Evolutionary conservation across 1,140 invertebrate genomes (phyloP).

Genomic region (Platyura marginata): DNA sequence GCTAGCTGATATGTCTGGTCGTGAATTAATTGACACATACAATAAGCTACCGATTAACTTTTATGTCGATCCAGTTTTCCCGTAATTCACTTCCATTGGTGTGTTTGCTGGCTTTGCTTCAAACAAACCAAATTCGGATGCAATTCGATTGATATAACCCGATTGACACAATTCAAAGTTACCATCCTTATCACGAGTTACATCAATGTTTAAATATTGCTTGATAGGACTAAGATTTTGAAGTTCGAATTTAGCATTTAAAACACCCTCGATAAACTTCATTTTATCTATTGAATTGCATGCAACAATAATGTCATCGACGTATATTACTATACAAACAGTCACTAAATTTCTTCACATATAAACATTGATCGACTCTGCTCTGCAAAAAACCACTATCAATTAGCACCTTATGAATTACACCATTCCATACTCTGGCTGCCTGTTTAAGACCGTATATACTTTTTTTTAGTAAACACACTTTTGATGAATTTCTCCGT

Average conservation of each 20-base stretch:
- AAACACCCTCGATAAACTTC: not conserved
- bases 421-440: slow-evolving; percentile 22
- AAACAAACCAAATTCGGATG: not conserved
- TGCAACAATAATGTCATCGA: no score
- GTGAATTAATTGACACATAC: slow-evolving; percentile 6
- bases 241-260: slow-evolving; percentile 9
- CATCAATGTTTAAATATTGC: slow-evolving; percentile 11
- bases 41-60: slow-evolving; percentile 6
- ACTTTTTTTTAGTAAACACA: slow-evolving; percentile 17
- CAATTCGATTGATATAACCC: not conserved
- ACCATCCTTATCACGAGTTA: slow-evolving; percentile 5
- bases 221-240: slow-evolving; percentile 11
- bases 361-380: slow-evolving; percentile 8
- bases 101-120: slow-evolving; percentile 5
- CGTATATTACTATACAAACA: not conserved
- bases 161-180: slow-evolving; percentile 4
- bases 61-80: slow-evolving; percentile 1
- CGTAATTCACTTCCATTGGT: slow-evolving; percentile 5
- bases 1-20: slow-evolving; percentile 6
- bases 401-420: slow-evolving; percentile 6
- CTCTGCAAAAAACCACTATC: slow-evolving; percentile 4
- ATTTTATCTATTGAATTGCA: slow-evolving; percentile 2
- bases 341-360: not conserved
- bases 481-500: slow-evolving; percentile 8
- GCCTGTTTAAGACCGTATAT: slow-evolving; percentile 27